Percentiles rank a stretch among this genome's conserved stretches.
These are phyloP conservation scores for Rattus norvegicus DNA, from an alignment of 2,113 vertebrate genomes.

Conservation along the genomic window DNA sequence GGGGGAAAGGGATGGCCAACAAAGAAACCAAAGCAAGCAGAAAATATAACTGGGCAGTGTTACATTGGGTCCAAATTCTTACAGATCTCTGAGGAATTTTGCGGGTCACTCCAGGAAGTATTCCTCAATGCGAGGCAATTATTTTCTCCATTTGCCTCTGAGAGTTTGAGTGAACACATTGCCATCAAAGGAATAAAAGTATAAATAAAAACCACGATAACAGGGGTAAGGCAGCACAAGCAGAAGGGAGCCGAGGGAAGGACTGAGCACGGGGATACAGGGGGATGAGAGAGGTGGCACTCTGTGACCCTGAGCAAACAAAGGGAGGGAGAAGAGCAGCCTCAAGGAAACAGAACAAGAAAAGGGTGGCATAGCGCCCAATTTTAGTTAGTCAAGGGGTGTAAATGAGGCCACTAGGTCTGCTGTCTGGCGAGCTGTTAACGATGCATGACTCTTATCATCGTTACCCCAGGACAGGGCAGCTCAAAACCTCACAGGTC, in stretches of 20 bases:
- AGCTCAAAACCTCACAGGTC: background rate
- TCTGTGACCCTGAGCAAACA: background rate
- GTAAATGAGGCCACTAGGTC: background rate
- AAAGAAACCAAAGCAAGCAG: slow-evolving; percentile 30
- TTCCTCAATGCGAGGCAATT: background rate
- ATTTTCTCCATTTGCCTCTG: background rate
- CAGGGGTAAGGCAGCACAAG: background rate
- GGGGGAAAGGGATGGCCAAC: background rate
- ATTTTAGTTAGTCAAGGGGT: background rate
- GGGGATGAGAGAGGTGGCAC: background rate
- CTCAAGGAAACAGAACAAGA: background rate
- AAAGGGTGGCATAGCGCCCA: background rate
- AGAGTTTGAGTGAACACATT: background rate
- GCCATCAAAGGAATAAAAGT: background rate
- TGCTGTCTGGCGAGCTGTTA: background rate
- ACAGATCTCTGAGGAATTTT: background rate
- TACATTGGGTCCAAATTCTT: background rate
- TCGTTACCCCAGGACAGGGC: background rate
- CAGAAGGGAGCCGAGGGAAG: background rate
- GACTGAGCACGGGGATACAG: background rate
- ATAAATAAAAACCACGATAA: background rate
- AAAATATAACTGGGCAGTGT: background rate
- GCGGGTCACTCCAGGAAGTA: background rate
- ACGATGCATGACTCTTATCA: background rate
- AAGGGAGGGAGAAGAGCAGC: background rate